Base-by-base conservation (phyloP, 2,113 vertebrate species). In the Empidonax alnorum region DNA sequence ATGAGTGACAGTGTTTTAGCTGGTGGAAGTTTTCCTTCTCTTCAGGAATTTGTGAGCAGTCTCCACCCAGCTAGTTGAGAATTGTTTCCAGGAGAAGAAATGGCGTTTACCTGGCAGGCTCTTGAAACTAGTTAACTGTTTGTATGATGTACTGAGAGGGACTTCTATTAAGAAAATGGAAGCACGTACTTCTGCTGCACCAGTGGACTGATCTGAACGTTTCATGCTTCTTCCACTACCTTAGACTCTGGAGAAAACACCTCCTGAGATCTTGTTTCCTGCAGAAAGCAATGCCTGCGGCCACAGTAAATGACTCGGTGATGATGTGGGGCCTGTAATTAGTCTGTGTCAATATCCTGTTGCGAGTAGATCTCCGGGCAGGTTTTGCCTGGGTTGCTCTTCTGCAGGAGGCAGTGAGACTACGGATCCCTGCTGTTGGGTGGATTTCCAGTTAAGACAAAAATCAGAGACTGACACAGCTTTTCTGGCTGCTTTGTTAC, bases 11-110 rank as follows among this genome's bases (percentile, higher is more conserved):
- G 63, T 33, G 41, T 83, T 92, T 50, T 77, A 79, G 49, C 58
- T 80, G 67, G 35, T 79, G 93, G 89, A 94, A 87, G 59, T 75
- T 90, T 91, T 87, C 63, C 84, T 93, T 82, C 72, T 83, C 92
- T 92, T 95, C 67, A 94, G 96, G 97, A 97, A 91, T 95, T 91
- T 92, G 82, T 94, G 73, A 94, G 82, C 78, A 88, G 92, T 81
- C 94, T 87, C 71, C 80, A 77, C 93, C 93, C 89, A 85, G 83
- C 37, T 80, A 91, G 89, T 18, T 79, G 50, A 94, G 90, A 92
- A 92, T 90, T 87, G 79, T 95, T 96, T 95, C 88, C 89, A 94
- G 89, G 72, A 79, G 86, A 55, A 93, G 37, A 67, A 95, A 41
- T 62, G 76, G 62, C 19, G 0, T 93, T 96, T 90, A 96, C 96